phyloP scores from a whole-genome alignment of 1,140 invertebrate genomes.

The Branchinecta lindahli region DNA sequence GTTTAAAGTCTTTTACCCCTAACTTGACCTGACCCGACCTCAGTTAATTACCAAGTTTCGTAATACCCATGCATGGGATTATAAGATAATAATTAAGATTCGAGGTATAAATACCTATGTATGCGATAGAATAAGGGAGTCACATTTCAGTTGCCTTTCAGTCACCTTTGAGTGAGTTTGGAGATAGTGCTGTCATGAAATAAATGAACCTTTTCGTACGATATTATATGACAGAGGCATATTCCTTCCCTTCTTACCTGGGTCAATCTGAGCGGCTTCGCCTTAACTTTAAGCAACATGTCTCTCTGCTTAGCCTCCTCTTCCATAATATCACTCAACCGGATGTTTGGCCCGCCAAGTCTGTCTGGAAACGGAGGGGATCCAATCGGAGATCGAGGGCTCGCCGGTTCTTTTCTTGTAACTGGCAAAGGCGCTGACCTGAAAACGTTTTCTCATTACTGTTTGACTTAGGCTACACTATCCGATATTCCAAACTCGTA shows the following conservation, averaged over 20 bases:
- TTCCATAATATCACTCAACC: conserved; percentile 1
- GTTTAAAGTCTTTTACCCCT: conserved; percentile 1
- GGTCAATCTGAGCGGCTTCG: background rate
- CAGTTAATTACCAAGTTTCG: too few relatives aligned
- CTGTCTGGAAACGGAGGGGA: background rate
- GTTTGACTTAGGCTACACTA: too few relatives aligned
- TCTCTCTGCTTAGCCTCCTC: background rate
- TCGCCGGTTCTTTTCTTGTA: background rate
- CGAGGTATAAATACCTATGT: too few relatives aligned
- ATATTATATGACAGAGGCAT: too few relatives aligned
- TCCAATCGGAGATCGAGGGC: background rate
- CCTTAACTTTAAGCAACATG: background rate
- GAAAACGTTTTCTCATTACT: too few relatives aligned
- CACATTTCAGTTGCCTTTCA: too few relatives aligned
- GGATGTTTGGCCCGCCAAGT: background rate
- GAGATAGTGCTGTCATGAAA: background rate
- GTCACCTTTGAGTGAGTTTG: too few relatives aligned
- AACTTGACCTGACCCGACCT: too few relatives aligned
- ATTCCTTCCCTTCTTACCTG: background rate
- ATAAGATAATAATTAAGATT: too few relatives aligned
- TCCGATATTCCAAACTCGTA: too few relatives aligned
- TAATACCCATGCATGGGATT: too few relatives aligned
- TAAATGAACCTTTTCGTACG: background rate
- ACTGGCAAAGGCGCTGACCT: background rate
- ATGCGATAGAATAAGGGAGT: too few relatives aligned